phyloP scores from a whole-genome alignment of 2,888 invertebrate species.

The Subacronicta megacephala region DNA sequence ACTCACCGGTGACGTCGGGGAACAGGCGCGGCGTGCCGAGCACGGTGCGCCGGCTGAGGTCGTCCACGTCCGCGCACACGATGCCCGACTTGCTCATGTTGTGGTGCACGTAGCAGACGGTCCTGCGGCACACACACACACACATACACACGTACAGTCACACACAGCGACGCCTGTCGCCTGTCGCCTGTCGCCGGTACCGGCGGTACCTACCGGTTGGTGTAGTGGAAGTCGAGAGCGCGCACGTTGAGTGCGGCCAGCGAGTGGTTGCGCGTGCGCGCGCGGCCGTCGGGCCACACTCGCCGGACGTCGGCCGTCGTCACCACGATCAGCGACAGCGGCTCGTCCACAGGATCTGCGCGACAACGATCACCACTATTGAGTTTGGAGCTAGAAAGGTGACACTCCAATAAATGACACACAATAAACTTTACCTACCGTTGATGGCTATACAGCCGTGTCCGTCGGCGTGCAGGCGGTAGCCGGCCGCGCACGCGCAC shows the following conservation, averaged over 20 bases:
- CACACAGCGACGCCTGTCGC: too few species aligned
- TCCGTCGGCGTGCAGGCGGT: slow-evolving; percentile 85
- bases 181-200: too few species aligned
- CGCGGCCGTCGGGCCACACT: slow-evolving; percentile 72
- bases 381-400: too few species aligned
- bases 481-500: slow-evolving; percentile 94
- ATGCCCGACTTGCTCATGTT: slow-evolving; percentile 88
- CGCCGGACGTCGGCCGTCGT: slow-evolving; percentile 91
- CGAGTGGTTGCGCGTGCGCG: slow-evolving; percentile 48
- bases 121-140: slow-evolving; percentile 76
- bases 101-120: slow-evolving; percentile 92
- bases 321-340: slow-evolving; percentile 92
- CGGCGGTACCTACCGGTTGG: slow-evolving; percentile 69
- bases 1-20: slow-evolving; percentile 91
- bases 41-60: slow-evolving; percentile 90
- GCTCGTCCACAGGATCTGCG: slow-evolving; percentile 91
- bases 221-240: slow-evolving; percentile 79
- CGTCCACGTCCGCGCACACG: slow-evolving; percentile 91
- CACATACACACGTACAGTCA: too few species aligned
- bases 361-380: too few species aligned
- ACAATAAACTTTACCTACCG: slow-evolving; percentile 89
- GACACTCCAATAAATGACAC: not conserved
- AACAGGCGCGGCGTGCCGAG: slow-evolving; percentile 90
- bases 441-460: slow-evolving; percentile 92
- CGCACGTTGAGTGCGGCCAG: slow-evolving; percentile 79